phyloP scores from a whole-genome alignment of 53 echinoderm and acorn worm genomes.

The Paracentrotus lividus region DNA sequence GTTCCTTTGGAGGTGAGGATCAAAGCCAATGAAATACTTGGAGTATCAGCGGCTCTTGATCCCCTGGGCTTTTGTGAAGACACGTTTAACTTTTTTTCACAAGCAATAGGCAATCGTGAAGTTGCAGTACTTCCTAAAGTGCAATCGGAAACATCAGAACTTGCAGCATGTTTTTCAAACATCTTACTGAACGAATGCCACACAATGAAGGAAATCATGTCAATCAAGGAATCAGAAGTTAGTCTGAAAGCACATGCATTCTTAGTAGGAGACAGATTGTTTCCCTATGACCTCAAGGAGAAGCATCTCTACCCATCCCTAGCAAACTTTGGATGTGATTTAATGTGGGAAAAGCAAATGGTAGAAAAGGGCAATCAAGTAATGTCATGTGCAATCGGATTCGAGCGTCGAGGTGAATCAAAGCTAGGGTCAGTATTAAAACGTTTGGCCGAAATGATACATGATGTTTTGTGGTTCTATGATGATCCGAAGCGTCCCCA shows the following conservation, averaged over 20 bases:
- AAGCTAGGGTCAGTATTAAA: background rate
- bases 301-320: background rate
- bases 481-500: background rate
- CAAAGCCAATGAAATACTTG: background rate
- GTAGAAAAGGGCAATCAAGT: background rate
- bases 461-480: background rate
- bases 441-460: background rate
- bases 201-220: background rate
- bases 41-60: conserved; percentile 6
- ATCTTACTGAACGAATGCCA: background rate
- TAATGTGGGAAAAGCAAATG: background rate
- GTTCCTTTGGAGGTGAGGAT: conserved; percentile 9
- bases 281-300: background rate
- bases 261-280: background rate
- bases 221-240: background rate
- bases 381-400: conserved; percentile 24
- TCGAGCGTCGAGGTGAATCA: background rate
- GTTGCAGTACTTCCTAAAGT: too few relatives aligned
- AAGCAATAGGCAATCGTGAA: background rate
- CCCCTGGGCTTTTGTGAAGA: background rate
- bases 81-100: background rate
- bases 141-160: background rate
- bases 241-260: background rate
- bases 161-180: background rate
- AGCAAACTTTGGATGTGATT: background rate